Evolutionary conservation across 2,113 vertebrate genomes (phyloP), one percentile per base, ranked within the genome.

Genomic region (Petroica traversi): DNA sequence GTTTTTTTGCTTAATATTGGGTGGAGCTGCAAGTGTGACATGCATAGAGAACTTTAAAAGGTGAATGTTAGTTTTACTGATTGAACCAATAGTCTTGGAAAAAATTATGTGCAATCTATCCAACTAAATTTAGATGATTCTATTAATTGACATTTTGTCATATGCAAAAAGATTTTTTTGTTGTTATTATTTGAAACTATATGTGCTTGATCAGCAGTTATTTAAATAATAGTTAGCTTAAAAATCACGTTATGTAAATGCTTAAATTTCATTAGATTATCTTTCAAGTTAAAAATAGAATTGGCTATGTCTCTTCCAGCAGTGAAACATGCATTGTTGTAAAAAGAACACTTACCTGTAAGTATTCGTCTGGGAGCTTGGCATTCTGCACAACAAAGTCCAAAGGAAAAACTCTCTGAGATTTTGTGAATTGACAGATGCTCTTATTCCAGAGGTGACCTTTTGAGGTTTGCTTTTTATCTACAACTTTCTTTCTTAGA

Each of bases 161-260:
- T 49, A 48, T 34, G 33, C 24, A 62, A 8, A 66, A 45, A 72
- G 14, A 23, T 52, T 41, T 63, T 51, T 34, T 55, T 62, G 3
- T 88, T 68, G 82, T 49, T 81, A 9, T 61, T 84, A n/a, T 89
- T 81, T 88, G 41, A 38, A 78, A 86, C 6, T 40, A 1, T 69
- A 22, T 63, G 45, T 64, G 26, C 91, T 71, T 68, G 29, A 63
- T 91, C 24, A 67, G 43, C 69, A 89, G 64, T 76, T 85, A 58
- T 57, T 78, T 87, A 68, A 87, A 61, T 89, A 85, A 73, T 62
- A 20, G 33, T 82, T 92, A 86, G 16, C 63, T 88, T 82, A 79
- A 95, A 95, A 91, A 85, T 87, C 69, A 72, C 26, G 49, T 91
- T 87, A 72, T 83, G 83, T 76, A 79, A 85, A 78, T 94, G 36